Evolutionary conservation across 2,888 invertebrate species (phyloP).

Genomic region (Ctenicera cuprea): DNA sequence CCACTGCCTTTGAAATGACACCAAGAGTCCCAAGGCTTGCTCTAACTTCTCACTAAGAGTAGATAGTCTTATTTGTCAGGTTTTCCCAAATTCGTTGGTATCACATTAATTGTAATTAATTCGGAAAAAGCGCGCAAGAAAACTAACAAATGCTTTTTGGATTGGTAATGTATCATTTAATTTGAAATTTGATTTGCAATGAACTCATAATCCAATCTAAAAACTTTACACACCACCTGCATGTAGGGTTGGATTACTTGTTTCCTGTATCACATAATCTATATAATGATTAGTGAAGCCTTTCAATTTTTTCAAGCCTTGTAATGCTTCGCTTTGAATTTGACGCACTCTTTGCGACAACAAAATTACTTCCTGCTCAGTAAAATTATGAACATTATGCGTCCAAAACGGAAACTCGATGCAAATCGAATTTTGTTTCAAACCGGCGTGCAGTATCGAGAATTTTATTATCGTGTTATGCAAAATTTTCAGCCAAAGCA

Average conservation of each 20-base stretch:
- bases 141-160: too few species aligned
- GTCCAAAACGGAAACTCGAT: conserved; percentile 10
- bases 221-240: conserved; percentile 34
- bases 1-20: too few species aligned
- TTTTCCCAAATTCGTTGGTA: too few species aligned
- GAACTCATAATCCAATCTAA: too few species aligned
- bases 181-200: too few species aligned
- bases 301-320: conserved; percentile 25
- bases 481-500: conserved; percentile 6
- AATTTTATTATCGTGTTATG: conserved; percentile 23
- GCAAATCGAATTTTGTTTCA: conserved; percentile 13
- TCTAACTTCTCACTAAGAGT: too few species aligned
- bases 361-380: conserved; percentile 35
- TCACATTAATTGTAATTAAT: too few species aligned
- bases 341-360: conserved; percentile 30
- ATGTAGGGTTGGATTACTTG: conserved; percentile 33
- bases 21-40: too few species aligned
- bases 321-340: conserved; percentile 36
- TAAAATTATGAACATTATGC: conserved; percentile 7
- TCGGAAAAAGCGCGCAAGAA: too few species aligned
- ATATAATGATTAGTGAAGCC: conserved; percentile 50
- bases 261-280: conserved; percentile 46
- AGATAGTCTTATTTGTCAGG: too few species aligned
- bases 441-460: not conserved
- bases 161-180: too few species aligned